Percentiles rank a stretch among this genome's conserved stretches.
These are phyloP conservation scores for Probosciger aterrimus DNA, from an alignment of 2,113 vertebrate species.

Conservation along the genomic window DNA sequence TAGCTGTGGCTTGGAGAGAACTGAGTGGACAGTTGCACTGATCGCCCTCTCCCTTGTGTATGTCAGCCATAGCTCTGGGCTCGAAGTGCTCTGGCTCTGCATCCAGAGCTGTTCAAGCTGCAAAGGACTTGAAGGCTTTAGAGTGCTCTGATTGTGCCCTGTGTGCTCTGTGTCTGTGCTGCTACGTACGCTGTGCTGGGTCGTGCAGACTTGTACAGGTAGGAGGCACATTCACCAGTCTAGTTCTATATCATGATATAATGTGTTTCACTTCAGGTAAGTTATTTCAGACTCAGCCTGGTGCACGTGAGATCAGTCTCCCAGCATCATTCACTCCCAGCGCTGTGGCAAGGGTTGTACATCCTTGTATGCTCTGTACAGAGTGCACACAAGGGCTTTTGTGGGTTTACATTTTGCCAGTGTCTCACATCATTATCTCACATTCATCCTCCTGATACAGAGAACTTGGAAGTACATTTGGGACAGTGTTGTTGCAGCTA, in stretches of 20 bases:
- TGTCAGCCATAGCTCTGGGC: not conserved
- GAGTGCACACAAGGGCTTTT: not conserved
- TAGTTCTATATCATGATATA: not conserved
- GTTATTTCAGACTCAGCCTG: not conserved
- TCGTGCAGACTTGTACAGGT: not conserved
- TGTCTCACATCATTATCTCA: not conserved
- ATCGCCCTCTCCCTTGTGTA: not conserved
- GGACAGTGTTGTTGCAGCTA: not conserved
- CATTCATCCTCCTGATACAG: not conserved
- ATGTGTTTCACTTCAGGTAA: not conserved
- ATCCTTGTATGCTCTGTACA: not conserved
- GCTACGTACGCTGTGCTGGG: fast-evolving
- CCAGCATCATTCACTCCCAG: not conserved
- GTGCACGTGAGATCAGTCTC: not conserved
- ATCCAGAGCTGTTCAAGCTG: not conserved
- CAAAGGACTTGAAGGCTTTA: fast-evolving
- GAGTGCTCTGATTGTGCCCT: not conserved
- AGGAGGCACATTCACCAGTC: not conserved
- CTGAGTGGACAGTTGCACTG: fast-evolving
- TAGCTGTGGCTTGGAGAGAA: not conserved
- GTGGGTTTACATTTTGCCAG: not conserved
- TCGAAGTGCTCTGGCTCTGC: not conserved
- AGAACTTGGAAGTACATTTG: fast-evolving
- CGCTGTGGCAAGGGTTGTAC: not conserved
- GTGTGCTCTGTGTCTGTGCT: not conserved